Evolutionary conservation across 2,888 invertebrate genomes (phyloP), one percentile per base, ranked within the genome.

Genomic region (Spodoptera littoralis): DNA sequence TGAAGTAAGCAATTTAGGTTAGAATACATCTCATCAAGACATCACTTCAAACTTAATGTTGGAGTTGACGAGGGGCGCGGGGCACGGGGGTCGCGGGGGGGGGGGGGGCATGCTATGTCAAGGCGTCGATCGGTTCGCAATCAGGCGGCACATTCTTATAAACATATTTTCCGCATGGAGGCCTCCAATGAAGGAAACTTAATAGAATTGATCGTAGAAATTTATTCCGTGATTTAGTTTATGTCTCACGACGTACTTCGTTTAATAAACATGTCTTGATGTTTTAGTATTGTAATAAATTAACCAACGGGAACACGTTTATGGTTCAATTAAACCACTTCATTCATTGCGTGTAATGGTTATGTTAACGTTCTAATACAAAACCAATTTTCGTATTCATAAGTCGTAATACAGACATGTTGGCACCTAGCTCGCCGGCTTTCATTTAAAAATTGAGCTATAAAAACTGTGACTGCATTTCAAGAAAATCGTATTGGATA

Each of bases 61-160:
- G 36, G 36, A 36, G 36, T 36, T 36, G 36, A 36, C 36, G 36
- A 36, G 36, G 36, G 18, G 1, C 18, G 1, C 18, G 18, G 18
- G 18, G 18, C 18, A 2, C 18, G 18, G 18, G 18, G 5, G n/a
- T n/a, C 27, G 27, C 27, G 27, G 30, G 30, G 30, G 36, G 36
- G 8, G 4, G 47, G 43, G 59, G 66, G 75, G 80, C 76, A 71
- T 71, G 76, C 46, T 60, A 72, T 76, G 75, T 80, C 79, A 80
- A 42, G 9, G 22, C 41, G 46, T 52, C 57, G 61, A 66, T 59
- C 61, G 63, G n/a, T n/a, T 47, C 66, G 60, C 74, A 77, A 79
- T 77, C 77, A 77, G 36, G 43, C 27, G 47, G 60, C 51, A 77
- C 73, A 77, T 59, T 59, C 58, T 27, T 54, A 62, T 60, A 69